These are phyloP conservation scores for Menidia beryllina DNA, from an alignment of 2,113 vertebrate genomes.

Conservation along the genomic window DNA sequence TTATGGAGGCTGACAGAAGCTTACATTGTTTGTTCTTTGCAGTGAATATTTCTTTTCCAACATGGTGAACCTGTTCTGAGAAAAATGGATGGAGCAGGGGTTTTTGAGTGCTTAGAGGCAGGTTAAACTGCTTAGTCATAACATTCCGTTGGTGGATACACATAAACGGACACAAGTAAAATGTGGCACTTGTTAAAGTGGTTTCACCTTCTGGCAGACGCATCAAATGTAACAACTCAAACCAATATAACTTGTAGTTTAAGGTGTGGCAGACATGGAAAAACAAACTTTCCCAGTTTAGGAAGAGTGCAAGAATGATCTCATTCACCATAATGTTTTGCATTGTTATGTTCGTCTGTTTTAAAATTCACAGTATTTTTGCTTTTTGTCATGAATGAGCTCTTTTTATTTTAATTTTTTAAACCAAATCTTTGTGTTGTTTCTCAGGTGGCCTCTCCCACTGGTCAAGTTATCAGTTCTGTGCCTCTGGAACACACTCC, in stretches of 20 bases:
- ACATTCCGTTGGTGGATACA: background rate
- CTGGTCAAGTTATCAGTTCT: conserved; percentile 79
- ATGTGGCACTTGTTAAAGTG: background rate
- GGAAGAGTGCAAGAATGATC: background rate
- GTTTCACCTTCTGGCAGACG: background rate
- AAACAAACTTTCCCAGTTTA: background rate
- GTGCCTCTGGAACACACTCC: conserved; percentile 86
- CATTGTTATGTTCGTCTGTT: background rate
- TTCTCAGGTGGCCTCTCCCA: conserved; percentile 76
- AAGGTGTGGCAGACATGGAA: background rate
- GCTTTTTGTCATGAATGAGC: background rate
- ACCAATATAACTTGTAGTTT: background rate
- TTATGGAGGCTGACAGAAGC: conserved; percentile 30
- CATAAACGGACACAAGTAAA: background rate
- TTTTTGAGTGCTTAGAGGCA: no score
- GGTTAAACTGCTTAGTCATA: background rate
- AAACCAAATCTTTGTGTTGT: background rate
- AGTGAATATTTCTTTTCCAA: conserved; percentile 1
- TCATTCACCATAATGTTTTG: background rate
- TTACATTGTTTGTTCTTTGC: conserved; percentile 11
- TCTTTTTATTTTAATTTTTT: no score
- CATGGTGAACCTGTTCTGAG: conserved; percentile 4
- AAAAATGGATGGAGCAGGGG: no score
- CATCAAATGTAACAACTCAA: background rate
- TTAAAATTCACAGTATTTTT: background rate